Base-by-base conservation (phyloP, 2,797 vertebrate genomes). In the Orestias chungarensis region DNA sequence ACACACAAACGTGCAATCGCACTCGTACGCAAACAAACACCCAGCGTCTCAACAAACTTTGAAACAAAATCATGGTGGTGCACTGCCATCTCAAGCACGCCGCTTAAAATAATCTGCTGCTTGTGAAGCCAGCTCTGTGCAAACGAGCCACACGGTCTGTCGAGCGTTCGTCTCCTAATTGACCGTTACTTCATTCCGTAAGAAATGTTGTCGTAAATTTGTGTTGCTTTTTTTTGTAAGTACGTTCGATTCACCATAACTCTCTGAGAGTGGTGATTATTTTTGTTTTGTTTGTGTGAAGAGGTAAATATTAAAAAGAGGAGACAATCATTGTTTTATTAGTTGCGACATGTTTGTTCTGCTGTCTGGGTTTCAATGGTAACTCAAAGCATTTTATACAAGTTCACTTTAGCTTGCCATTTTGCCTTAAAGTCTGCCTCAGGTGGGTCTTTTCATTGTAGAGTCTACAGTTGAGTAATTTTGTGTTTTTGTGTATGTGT, bases 31-130 rank as follows among this genome's bases (percentile, higher is more conserved):
- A 72, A 78, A 85, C 71, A 69, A 25, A 83, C 76, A 78, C 47
- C 18, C 43, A 42, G 68, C 57, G 66, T 76, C 84, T 79, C 85
- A 91, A 87, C 89, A 91, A 87, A 86, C 79, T 82, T 75, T n/a
- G n/a, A 75, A 85, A 84, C 72, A 50, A 52, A 82, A 84, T 70
- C 71, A 87, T 87, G 75, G 82, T 9, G 82, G 86, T 6, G 7
- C 57, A 46, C 76, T 5, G 0, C 71, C 69, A 87, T 90, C 86
- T 80, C 9, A 12, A 79, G 62, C 67, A 29, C 61, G 66, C 80
- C 25, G 52, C 64, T 52, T 27, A 52, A n/a, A 27, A 38, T 61
- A 25, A 79, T 49, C 0, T 67, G 66, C 71, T 74, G 83, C 78
- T 73, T 83, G 70, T 76, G 71, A 62, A 73, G 74, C 43, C 78